Evolutionary conservation across 2,113 vertebrate genomes (phyloP), one percentile per base, ranked within the genome.

Genomic region (Catharus minimus): DNA sequence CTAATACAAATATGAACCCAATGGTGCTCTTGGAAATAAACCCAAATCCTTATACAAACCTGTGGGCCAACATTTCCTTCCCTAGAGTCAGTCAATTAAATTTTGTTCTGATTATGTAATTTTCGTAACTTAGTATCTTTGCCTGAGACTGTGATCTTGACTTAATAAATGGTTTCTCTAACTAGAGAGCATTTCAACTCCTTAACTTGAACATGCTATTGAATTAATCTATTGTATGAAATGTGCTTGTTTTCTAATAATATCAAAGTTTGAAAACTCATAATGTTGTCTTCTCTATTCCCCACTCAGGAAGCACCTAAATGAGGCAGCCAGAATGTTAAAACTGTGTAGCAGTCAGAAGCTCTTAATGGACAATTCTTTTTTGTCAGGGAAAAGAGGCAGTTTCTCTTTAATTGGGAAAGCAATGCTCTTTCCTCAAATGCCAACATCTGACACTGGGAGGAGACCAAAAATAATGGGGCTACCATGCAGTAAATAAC

Each of bases 401-500:
- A 64, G 8, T 88, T 90, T 53, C 32, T 76, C 46, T 86, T 95
- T 93, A 82, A 92, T 22, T 88, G 50, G 61, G 71, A 61, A 27
- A 80, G 57, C 32, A 86, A 24, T 0, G 4, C 22, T 90, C 62
- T 90, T 83, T 93, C 32, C 57, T 90, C 68, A 90, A 84, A 88
- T 95, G 78, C 86, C 86, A 82, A 43, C 74, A 55, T 36, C 38
- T 85, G 64, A 79, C 62, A 73, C 5, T 57, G 79, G 66, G 55
- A 96, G 28, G 56, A 46, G 82, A 68, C 27, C 8, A 84, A 92
- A 93, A 95, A 81, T 92, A 95, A 90, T 68, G 43, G 52, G 69
- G 38, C 52, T 92, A 44, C 50, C 46, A 26, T 82, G 74, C 72
- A 89, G 84, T 95, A 97, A 96, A 89, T 96, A 90, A 88, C 43